phyloP scores from a whole-genome alignment of 2,797 vertebrate species.

The Macropus fuliginosus region DNA sequence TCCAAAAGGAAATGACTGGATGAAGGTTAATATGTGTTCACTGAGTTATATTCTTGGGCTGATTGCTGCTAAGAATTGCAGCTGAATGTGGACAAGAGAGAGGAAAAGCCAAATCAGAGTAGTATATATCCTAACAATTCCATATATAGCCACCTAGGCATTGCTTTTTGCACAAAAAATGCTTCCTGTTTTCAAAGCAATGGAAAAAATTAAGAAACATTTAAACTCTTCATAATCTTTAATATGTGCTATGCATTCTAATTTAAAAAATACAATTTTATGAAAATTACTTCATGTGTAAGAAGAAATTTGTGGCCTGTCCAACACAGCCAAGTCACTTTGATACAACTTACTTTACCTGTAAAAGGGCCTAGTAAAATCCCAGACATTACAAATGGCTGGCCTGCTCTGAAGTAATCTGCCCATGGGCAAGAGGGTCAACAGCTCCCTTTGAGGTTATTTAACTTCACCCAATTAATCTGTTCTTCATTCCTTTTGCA shows the following conservation, averaged over 20 bases:
- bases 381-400: neutral
- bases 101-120: constrained; percentile 34
- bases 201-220: constrained; percentile 22
- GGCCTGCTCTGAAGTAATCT: constrained; percentile 21
- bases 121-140: neutral
- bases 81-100: neutral
- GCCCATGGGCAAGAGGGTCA: neutral
- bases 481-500: neutral
- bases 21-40: neutral
- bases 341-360: constrained; percentile 18
- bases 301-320: constrained; percentile 38
- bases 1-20: neutral
- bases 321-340: constrained; percentile 3
- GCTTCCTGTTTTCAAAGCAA: constrained; percentile 57
- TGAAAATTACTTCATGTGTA: constrained; percentile 38
- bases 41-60: neutral
- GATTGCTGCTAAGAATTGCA: neutral
- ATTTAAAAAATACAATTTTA: constrained; percentile 35
- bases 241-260: constrained; percentile 13
- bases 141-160: neutral
- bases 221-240: constrained; percentile 24
- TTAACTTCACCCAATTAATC: neutral
- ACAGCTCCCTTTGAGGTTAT: neutral
- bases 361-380: neutral
- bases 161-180: constrained; percentile 50